phyloP scores from a whole-genome alignment of 2,888 invertebrate species.

The Amphipyra tragopoginis region DNA sequence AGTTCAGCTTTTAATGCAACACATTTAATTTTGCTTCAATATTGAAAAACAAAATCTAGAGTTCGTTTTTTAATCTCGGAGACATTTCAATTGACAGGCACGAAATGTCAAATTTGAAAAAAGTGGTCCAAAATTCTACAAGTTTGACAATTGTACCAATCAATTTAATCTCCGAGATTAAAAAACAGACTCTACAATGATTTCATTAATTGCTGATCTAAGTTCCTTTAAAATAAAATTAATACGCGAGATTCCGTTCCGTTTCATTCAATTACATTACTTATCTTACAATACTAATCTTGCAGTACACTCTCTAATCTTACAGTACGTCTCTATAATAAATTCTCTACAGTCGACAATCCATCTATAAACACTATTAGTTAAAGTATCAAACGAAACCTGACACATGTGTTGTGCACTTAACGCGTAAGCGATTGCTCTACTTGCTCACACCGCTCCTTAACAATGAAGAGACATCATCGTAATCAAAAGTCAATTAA shows the following conservation, averaged over 20 bases:
- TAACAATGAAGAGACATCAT: conserved; percentile 81
- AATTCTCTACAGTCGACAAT: conserved; percentile 10
- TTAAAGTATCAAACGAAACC: conserved; percentile 26
- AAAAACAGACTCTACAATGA: background rate
- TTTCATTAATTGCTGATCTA: background rate
- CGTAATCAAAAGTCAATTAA: conserved; percentile 88
- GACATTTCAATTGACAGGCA: no score
- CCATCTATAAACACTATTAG: conserved; percentile 8
- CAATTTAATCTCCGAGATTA: conserved; percentile 1
- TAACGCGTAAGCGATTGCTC: conserved; percentile 70
- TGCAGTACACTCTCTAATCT: no score
- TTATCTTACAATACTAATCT: no score
- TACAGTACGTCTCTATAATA: background rate
- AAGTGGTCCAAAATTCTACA: no score
- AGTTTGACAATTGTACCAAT: no score
- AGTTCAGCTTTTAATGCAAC: conserved; percentile 1
- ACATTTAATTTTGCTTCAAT: conserved; percentile 4
- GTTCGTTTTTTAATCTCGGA: no score
- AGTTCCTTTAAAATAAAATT: background rate
- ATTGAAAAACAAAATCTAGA: background rate
- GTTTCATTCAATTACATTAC: no score
- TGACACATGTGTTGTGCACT: conserved; percentile 40
- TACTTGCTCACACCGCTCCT: conserved; percentile 68
- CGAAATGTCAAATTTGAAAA: no score
- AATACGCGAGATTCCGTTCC: no score